phyloP scores from a whole-genome alignment of 23 tunicate species.

The Ciona savignyi region DNA sequence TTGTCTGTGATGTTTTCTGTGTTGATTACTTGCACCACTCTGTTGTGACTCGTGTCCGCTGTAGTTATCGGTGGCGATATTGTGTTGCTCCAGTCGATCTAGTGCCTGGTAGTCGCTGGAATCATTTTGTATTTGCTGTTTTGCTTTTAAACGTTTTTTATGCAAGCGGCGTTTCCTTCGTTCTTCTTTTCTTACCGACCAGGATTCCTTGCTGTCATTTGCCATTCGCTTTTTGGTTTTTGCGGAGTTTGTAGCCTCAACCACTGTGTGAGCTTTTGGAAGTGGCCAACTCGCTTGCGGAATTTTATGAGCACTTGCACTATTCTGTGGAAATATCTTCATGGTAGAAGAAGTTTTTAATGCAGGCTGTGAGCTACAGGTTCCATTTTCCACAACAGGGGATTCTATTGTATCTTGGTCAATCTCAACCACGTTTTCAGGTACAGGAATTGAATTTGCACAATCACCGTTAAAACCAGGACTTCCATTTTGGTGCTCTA shows the following conservation, averaged over 20 bases:
- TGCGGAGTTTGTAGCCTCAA: not conserved
- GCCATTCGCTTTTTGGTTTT: not conserved
- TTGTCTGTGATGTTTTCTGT: not conserved
- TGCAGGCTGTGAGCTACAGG: not conserved
- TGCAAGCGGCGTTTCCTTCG: constrained; percentile 36
- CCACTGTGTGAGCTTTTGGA: not conserved
- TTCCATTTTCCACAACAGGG: not conserved
- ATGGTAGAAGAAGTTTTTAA: not conserved
- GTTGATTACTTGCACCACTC: not conserved
- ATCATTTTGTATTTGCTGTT: constrained; percentile 5
- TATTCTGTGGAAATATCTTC: not conserved
- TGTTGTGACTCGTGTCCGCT: not conserved
- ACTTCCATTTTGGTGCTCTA: not conserved
- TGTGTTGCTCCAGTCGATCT: not conserved
- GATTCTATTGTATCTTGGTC: constrained; percentile 16
- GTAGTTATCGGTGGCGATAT: not conserved
- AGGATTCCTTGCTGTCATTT: constrained; percentile 5
- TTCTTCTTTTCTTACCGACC: constrained; percentile 56
- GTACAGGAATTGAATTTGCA: constrained; percentile 10
- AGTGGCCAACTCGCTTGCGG: not conserved
- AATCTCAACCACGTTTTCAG: constrained; percentile 45
- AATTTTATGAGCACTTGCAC: not conserved
- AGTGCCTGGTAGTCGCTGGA: not conserved
- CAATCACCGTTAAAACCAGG: not conserved
- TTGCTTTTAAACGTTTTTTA: constrained; percentile 22